phyloP scores from a whole-genome alignment of 2,113 vertebrate species.

The Halichoeres trimaculatus region DNA sequence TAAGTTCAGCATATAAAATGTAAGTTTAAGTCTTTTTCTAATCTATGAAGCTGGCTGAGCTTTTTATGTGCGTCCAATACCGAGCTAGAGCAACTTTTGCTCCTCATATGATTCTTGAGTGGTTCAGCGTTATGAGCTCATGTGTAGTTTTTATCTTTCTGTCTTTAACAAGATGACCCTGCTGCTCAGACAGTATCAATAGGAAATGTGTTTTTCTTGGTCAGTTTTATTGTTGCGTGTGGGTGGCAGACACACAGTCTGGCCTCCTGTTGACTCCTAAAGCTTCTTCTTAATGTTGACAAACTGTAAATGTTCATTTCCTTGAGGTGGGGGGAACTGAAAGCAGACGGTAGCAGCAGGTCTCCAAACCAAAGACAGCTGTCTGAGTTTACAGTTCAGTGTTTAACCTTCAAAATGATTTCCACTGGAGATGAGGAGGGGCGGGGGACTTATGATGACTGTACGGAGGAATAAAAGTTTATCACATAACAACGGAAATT shows the following conservation, averaged over 20 bases:
- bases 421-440: background rate
- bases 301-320: slow-evolving; percentile 59
- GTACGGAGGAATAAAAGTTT: slow-evolving; percentile 44
- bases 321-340: slow-evolving; percentile 35
- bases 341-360: slow-evolving; percentile 8
- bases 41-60: too few relatives aligned
- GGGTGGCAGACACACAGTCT: slow-evolving; percentile 21
- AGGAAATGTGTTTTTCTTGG: slow-evolving; percentile 33
- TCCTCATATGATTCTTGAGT: too few relatives aligned
- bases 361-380: slow-evolving; percentile 49
- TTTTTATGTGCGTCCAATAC: too few relatives aligned
- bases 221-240: slow-evolving; percentile 1
- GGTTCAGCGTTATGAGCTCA: too few relatives aligned
- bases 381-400: slow-evolving; percentile 30
- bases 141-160: background rate
- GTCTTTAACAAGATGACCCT: background rate
- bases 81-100: too few relatives aligned
- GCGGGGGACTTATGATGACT: background rate
- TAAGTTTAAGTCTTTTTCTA: too few relatives aligned
- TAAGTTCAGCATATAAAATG: too few relatives aligned
- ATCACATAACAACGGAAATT: slow-evolving; percentile 63
- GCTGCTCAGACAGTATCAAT: background rate
- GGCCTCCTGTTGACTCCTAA: slow-evolving; percentile 8
- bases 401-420: slow-evolving; percentile 11
- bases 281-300: slow-evolving; percentile 45